Conservation (phyloP, 2,797 vertebrate genomes). For the Triplophysa bombifrons region DNA sequence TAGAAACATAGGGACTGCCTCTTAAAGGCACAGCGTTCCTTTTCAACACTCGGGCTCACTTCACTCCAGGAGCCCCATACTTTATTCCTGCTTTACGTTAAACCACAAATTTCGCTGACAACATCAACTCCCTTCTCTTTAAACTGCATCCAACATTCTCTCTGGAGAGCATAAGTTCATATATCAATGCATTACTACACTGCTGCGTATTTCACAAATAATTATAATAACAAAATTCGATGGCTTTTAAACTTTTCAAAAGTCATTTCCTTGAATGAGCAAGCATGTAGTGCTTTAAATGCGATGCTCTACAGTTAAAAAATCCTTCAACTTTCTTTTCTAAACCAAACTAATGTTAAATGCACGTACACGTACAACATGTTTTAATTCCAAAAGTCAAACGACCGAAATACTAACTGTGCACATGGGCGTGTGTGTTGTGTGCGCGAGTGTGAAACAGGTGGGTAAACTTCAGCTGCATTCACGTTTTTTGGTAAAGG, state of each 20-base stretch:
- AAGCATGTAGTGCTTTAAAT: too few species aligned
- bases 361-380: not conserved
- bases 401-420: constrained; percentile 73
- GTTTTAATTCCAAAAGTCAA: constrained; percentile 7
- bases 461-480: constrained; percentile 88
- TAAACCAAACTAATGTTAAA: not conserved
- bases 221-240: not conserved
- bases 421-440: constrained; percentile 43
- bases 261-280: not conserved
- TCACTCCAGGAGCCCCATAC: constrained; percentile 66
- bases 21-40: constrained; percentile 83
- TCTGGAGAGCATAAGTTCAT: not conserved
- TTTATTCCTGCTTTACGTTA: constrained; percentile 71
- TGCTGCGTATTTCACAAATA: not conserved
- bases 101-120: constrained; percentile 67
- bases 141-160: constrained; percentile 58
- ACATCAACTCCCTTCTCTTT: constrained; percentile 67
- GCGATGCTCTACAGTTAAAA: not conserved
- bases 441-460: constrained; percentile 80
- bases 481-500: constrained; percentile 77
- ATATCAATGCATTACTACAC: not conserved
- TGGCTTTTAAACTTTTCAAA: not conserved
- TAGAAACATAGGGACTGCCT: constrained; percentile 81
- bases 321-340: not conserved
- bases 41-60: constrained; percentile 63